Evolutionary conservation across 2,113 vertebrate species (phyloP), one percentile per base, ranked within the genome.

Genomic region (Mustela nigripes): DNA sequence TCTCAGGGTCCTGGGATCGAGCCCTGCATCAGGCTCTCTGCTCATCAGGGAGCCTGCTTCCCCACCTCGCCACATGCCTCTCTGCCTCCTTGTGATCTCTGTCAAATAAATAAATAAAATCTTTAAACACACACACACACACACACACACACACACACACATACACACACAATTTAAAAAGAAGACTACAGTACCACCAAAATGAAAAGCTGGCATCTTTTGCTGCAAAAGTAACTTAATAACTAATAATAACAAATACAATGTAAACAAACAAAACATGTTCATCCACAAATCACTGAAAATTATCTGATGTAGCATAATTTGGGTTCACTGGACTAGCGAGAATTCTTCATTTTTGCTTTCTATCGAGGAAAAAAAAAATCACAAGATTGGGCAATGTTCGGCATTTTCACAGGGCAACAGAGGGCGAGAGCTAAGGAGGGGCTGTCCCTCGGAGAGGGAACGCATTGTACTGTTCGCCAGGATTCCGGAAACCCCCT

Each of bases 241-340:
- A 76, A 63, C 42, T 76, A 76, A 45, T 42, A 74, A 28, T 48
- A 76, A 45, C 14, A 76, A 48, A 69, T 12, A 85, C 42, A 86
- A 78, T 39, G 12, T 76, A 96, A 95, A 81, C 78, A 91, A 89
- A 81, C 84, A 95, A 89, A 81, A 93, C 65, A 69, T 36, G 89
- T 39, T 91, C 63, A 78, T 86, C 58, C 10, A 83, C 21, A 4
- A 36, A 63, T 39, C 50, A 69, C 28, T 62, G 22, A 63, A 91
- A 96, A 93, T 79, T 10, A 96, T 16, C 2, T 81, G n/a, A 71
- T 71, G 42, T 33, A 63, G 2, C 48, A 69, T n/a, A 73, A 69
- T 62, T 76, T 92, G 71, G 50, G 42, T 81, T 85, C 10, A n/a
- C 31, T 6, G 21, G 16, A 81, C 21, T 62, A 26, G 31, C 26